Conservation (phyloP, 2,888 invertebrate species). For the Augiades crinisus region DNA sequence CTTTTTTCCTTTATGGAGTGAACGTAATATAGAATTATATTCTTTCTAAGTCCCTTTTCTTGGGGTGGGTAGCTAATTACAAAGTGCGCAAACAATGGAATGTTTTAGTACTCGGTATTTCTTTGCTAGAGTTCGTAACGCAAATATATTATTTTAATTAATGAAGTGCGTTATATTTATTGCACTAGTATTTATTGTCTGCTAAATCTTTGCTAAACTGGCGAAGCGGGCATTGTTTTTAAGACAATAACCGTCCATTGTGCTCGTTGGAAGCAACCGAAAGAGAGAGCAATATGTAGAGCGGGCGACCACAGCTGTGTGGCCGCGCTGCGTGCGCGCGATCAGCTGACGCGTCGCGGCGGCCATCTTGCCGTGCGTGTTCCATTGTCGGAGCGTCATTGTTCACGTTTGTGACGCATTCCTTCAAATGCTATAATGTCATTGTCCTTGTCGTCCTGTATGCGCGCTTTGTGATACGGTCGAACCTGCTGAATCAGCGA, state of each 20-base stretch:
- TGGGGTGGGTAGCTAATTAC: too few relatives aligned
- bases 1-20: too few relatives aligned
- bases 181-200: background rate
- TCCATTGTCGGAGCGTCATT: constrained; percentile 71
- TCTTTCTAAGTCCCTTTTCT: too few relatives aligned
- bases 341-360: constrained; percentile 75
- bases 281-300: constrained; percentile 63
- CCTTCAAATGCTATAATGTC: constrained; percentile 67
- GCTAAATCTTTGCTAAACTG: constrained; percentile 16
- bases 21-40: too few relatives aligned
- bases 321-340: constrained; percentile 57
- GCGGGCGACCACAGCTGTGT: constrained; percentile 58
- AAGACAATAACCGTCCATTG: constrained; percentile 63
- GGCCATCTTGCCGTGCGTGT: constrained; percentile 75
- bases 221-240: constrained; percentile 48
- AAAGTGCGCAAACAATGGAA: background rate
- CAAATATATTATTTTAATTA: background rate
- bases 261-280: constrained; percentile 51
- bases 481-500: constrained; percentile 42
- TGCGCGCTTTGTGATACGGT: constrained; percentile 44
- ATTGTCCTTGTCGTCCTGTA: constrained; percentile 59
- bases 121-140: background rate
- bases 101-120: background rate
- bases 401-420: constrained; percentile 63
- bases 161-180: constrained; percentile 1